A percentile compares a stretch with the other conserved stretches of the same genome.
These are phyloP conservation scores for Drosophila persimilis DNA, from an alignment of 1,140 invertebrate genomes.

Conservation along the genomic window DNA sequence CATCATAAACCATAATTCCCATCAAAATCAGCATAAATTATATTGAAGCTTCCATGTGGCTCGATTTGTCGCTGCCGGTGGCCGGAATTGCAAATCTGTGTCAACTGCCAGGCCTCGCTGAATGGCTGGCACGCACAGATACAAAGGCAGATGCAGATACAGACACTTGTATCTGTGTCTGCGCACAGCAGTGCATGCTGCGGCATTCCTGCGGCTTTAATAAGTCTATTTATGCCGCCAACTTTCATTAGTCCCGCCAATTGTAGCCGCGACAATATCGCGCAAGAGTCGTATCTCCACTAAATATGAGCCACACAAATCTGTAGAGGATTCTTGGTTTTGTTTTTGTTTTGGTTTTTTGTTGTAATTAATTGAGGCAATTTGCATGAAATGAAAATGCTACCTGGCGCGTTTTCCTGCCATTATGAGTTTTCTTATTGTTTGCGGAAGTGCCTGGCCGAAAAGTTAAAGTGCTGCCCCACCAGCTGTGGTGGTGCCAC, in stretches of 20 bases:
- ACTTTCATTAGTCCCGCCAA: constrained; percentile 53
- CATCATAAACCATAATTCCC: constrained; percentile 60
- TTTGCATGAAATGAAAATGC: constrained; percentile 48
- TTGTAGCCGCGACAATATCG: constrained; percentile 7
- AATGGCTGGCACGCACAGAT: constrained; percentile 39
- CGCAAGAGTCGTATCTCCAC: background rate
- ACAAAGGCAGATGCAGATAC: constrained; percentile 10
- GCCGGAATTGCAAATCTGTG: constrained; percentile 57
- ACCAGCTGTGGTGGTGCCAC: too few species aligned
- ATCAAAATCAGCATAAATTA: constrained; percentile 73
- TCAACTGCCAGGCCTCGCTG: constrained; percentile 30
- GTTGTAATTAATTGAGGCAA: constrained; percentile 46
- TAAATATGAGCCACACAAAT: constrained; percentile 2
- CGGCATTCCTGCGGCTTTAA: constrained; percentile 66
- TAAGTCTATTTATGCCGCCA: constrained; percentile 61
- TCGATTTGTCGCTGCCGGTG: constrained; percentile 38
- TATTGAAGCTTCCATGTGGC: constrained; percentile 46
- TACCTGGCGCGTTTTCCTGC: background rate
- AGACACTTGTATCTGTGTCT: constrained; percentile 33
- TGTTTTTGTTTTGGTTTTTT: background rate
- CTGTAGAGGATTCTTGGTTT: constrained; percentile 5
- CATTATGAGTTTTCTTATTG: constrained; percentile 35
- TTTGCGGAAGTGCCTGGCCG: constrained; percentile 47
- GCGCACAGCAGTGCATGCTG: constrained; percentile 3
- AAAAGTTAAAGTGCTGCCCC: constrained; percentile 5